Conservation (phyloP, 2,888 invertebrate genomes). For the Petrophora chlorosata region DNA sequence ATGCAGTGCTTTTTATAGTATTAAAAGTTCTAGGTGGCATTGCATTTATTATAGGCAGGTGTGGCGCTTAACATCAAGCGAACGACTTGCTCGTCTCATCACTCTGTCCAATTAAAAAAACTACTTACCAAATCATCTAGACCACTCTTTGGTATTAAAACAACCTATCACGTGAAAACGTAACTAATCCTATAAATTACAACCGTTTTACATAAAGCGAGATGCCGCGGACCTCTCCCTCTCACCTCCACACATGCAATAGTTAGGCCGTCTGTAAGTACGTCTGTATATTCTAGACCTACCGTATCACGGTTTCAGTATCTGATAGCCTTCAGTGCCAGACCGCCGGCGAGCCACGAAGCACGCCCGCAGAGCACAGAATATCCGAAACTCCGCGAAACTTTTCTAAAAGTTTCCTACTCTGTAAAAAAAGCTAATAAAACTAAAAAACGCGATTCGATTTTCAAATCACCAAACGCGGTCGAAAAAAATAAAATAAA, state of each 20-base stretch:
- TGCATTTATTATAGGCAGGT: too few species aligned
- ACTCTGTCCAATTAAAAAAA: too few species aligned
- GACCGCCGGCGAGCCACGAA: conserved; percentile 62
- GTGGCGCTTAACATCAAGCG: too few species aligned
- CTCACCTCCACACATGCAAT: conserved; percentile 12
- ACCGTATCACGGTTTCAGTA: conserved; percentile 61
- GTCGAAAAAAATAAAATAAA: conserved; percentile 5
- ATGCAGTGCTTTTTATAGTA: too few species aligned
- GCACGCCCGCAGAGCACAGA: conserved; percentile 52
- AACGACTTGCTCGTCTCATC: too few species aligned
- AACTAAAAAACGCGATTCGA: conserved; percentile 19
- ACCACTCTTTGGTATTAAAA: too few species aligned
- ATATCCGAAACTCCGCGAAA: conserved; percentile 24
- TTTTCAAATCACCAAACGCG: too few species aligned
- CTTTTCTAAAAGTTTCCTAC: conserved; percentile 27
- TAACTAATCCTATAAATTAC: background rate
- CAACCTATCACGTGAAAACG: too few species aligned
- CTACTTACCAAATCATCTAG: too few species aligned
- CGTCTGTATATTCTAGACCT: conserved; percentile 63
- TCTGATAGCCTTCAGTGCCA: conserved; percentile 47
- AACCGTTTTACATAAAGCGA: background rate
- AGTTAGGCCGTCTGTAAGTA: conserved; percentile 33
- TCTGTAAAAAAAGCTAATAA: conserved; percentile 8
- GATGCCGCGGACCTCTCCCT: conserved; percentile 5
- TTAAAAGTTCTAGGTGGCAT: too few species aligned